Evolutionary conservation across 2,113 vertebrate species (phyloP).

Genomic region (Lutjanus erythropterus): DNA sequence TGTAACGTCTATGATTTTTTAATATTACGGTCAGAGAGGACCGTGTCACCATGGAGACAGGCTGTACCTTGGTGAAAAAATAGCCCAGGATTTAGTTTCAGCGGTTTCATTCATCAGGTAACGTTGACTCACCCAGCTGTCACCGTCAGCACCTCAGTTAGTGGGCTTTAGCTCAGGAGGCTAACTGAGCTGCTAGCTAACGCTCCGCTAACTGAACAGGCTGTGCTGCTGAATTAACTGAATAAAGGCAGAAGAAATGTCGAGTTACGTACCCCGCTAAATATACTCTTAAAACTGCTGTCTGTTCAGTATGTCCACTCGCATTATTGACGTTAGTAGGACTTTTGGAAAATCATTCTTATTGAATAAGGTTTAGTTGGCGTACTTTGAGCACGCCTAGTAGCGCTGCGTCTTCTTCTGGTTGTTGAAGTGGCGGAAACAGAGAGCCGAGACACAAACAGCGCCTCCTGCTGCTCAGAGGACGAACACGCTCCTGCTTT

Average conservation of each 20-base stretch:
- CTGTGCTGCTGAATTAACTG: constrained; percentile 6
- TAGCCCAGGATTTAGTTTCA: neutral
- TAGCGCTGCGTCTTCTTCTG: constrained; percentile 34
- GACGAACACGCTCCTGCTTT: neutral
- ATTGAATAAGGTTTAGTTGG: constrained; percentile 53
- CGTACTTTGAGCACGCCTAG: constrained; percentile 83
- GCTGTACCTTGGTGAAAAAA: neutral
- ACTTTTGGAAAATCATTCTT: constrained; percentile 65
- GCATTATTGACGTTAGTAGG: constrained; percentile 78
- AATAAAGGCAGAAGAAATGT: constrained; percentile 6
- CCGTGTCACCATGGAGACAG: rapidly evolving
- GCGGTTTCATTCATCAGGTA: constrained; percentile 44
- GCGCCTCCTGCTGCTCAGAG: constrained; percentile 41
- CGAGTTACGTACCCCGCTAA: constrained; percentile 72
- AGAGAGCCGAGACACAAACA: neutral
- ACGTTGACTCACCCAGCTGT: constrained; percentile 69
- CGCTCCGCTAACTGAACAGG: constrained; percentile 3
- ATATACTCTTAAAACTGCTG: constrained; percentile 72
- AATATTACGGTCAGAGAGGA: neutral
- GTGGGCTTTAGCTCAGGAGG: constrained; percentile 59
- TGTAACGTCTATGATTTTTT: neutral
- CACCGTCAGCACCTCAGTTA: constrained; percentile 55
- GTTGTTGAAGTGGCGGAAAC: neutral
- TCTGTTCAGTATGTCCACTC: constrained; percentile 49
- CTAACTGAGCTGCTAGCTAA: constrained; percentile 73